Evolutionary conservation across 2,797 vertebrate genomes (phyloP).

Genomic region (Propithecus deckenii): DNA sequence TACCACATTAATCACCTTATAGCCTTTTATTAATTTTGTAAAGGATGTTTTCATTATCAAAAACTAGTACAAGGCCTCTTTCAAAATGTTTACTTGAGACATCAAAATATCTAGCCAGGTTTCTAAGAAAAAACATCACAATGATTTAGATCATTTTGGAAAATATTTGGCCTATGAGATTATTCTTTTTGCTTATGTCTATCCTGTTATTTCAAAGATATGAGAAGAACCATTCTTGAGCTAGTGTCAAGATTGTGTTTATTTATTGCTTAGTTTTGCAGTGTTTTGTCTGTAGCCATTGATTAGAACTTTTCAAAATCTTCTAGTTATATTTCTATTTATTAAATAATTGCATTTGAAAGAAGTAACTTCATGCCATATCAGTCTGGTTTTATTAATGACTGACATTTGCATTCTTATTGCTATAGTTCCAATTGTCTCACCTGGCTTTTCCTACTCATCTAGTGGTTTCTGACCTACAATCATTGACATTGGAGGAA

Average conservation of each 20-base stretch:
- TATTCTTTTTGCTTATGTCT: neutral
- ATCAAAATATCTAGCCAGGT: neutral
- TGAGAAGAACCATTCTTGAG: neutral
- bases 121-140: neutral
- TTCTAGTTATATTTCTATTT: neutral
- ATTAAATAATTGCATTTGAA: conserved; percentile 18
- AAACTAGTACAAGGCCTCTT: neutral
- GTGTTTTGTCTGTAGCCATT: neutral
- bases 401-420: neutral
- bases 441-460: neutral
- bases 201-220: neutral
- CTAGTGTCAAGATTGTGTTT: neutral
- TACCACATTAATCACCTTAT: neutral
- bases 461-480: neutral
- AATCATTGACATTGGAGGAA: neutral
- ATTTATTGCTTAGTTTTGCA: conserved; percentile 4
- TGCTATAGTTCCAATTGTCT: neutral
- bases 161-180: neutral
- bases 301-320: neutral
- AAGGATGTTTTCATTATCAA: neutral
- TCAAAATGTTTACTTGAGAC: neutral
- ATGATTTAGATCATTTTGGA: neutral
- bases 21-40: neutral
- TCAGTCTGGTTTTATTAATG: neutral
- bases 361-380: neutral